Evolutionary conservation across 2,888 invertebrate genomes (phyloP).

Genomic region (Mesorhabditis sp.): DNA sequence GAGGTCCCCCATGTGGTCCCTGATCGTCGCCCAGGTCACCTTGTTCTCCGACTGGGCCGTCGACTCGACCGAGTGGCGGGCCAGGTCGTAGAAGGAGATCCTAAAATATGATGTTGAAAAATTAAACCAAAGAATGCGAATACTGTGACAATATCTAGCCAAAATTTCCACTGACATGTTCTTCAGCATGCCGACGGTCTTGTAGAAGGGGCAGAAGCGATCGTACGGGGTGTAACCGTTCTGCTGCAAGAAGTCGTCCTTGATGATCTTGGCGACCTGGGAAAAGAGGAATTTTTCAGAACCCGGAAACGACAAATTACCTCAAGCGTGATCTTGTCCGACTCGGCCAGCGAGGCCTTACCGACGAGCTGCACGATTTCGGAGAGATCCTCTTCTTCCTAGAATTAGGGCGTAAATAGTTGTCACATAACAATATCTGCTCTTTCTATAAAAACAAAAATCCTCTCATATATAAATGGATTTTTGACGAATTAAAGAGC

Average conservation of each 20-base stretch:
- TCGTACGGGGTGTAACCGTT: conserved; percentile 75
- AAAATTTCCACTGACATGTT: conserved; percentile 70
- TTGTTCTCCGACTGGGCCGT: conserved; percentile 98
- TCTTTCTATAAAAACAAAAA: not conserved
- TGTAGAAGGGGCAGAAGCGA: conserved; percentile 99
- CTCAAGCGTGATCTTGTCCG: conserved; percentile 97
- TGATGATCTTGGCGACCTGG: conserved; percentile 80
- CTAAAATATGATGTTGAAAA: conserved; percentile 24
- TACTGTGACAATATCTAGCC: not conserved
- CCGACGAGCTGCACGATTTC: conserved; percentile 99
- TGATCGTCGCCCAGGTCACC: conserved; percentile 75
- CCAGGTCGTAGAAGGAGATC: conserved; percentile 95
- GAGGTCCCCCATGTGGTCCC: conserved; percentile 91
- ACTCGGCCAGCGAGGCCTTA: conserved; percentile 84
- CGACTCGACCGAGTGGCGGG: conserved; percentile 92
- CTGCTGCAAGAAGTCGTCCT: conserved; percentile 97
- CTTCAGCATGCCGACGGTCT: conserved; percentile 95
- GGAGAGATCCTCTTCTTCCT: conserved; percentile 94
- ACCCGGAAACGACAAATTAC: conserved; percentile 62
- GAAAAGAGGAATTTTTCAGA: conserved; percentile 60
- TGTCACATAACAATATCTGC: not conserved
- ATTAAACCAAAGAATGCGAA: conserved; percentile 14
- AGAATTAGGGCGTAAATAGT: conserved; percentile 65
- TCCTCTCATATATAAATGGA: not conserved
- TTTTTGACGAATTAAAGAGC: not conserved